phyloP scores from a whole-genome alignment of 2,113 vertebrate genomes.

The Nanger granti region DNA sequence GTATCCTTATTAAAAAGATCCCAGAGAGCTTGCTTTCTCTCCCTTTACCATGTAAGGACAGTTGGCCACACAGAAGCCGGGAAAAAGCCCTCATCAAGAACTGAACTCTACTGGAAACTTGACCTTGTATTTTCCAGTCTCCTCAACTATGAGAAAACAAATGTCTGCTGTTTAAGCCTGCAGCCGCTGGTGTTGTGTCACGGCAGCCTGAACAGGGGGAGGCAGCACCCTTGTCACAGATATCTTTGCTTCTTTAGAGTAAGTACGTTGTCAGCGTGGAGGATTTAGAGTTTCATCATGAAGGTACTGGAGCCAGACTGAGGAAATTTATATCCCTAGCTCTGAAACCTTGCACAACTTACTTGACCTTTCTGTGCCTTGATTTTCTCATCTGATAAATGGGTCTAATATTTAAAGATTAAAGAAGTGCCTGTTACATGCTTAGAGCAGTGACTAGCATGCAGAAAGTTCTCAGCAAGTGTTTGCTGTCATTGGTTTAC shows the following conservation, averaged over 20 bases:
- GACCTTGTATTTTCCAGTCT: background rate
- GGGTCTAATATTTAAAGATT: background rate
- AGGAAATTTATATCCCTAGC: background rate
- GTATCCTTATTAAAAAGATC: background rate
- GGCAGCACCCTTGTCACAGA: background rate
- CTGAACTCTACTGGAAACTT: background rate
- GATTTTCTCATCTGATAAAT: background rate
- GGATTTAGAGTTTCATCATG: background rate
- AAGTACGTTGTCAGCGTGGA: too few species aligned
- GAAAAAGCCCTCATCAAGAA: background rate
- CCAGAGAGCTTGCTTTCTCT: background rate
- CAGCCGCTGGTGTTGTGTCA: background rate
- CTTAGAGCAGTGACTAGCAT: background rate
- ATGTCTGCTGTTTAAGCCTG: background rate
- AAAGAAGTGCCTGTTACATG: background rate
- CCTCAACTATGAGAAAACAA: background rate
- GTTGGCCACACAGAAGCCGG: background rate
- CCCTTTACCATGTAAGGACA: background rate
- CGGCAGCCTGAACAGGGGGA: background rate
- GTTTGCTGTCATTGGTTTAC: background rate
- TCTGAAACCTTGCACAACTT: background rate
- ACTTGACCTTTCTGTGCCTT: background rate
- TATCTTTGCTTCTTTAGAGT: background rate
- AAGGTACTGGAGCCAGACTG: background rate
- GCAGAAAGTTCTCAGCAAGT: background rate